phyloP scores from a whole-genome alignment of 1,140 invertebrate genomes.

The Drosophila jambulina region DNA sequence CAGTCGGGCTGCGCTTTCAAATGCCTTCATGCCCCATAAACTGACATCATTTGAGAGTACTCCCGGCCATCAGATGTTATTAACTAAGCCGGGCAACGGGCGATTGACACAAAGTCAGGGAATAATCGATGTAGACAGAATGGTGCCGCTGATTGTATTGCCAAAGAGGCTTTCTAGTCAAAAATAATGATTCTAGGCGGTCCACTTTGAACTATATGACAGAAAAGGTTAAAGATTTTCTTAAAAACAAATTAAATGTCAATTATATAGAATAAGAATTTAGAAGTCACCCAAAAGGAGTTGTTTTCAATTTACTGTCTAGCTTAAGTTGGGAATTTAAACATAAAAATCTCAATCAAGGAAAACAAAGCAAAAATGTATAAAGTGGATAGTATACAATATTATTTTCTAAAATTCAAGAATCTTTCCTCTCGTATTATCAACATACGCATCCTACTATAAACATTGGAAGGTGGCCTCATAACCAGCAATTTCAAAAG shows the following conservation, averaged over 20 bases:
- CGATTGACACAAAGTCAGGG: conserved; percentile 50
- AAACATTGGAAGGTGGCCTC: conserved; percentile 2
- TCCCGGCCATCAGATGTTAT: conserved; percentile 56
- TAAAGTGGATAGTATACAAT: background rate
- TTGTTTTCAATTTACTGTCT: background rate
- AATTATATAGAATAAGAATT: background rate
- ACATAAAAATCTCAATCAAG: background rate
- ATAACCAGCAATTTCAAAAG: background rate
- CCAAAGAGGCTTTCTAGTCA: background rate
- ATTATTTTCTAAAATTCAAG: background rate
- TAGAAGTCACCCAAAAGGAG: too few species aligned
- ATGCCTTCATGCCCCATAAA: conserved; percentile 80
- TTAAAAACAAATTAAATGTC: background rate
- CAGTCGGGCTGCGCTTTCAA: conserved; percentile 68
- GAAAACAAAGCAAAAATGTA: background rate
- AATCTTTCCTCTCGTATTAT: background rate
- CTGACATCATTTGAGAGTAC: conserved; percentile 51
- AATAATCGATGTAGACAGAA: conserved; percentile 17
- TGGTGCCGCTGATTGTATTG: conserved; percentile 20
- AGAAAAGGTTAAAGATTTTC: background rate
- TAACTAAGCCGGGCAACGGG: conserved; percentile 42
- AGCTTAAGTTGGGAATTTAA: background rate
- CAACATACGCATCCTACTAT: background rate
- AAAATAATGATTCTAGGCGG: background rate
- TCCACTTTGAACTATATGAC: background rate